These are phyloP conservation scores for Cichlasoma orientale DNA, from an alignment of 2,797 vertebrate species.

Conservation along the genomic window DNA sequence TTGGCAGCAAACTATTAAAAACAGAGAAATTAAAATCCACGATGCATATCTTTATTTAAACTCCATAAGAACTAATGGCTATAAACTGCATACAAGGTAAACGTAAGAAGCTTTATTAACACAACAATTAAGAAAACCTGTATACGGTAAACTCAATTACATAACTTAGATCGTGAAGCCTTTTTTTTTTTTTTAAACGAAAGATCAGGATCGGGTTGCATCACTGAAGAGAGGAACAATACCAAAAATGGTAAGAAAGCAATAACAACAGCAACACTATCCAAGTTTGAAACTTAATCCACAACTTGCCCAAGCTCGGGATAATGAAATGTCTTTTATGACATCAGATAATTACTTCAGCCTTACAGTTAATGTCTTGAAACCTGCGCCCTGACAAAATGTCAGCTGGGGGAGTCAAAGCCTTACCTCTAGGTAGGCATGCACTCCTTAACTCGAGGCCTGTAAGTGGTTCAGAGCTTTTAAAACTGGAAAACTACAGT, in stretches of 20 bases:
- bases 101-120: background rate
- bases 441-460: background rate
- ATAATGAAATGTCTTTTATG: constrained; percentile 31
- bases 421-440: background rate
- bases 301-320: background rate
- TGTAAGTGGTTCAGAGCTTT: background rate
- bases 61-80: background rate
- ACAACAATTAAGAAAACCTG: background rate
- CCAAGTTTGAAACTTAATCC: constrained; percentile 32
- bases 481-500: background rate
- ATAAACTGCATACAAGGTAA: background rate
- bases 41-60: background rate
- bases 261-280: constrained; percentile 39
- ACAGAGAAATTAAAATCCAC: background rate
- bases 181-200: constrained; percentile 4
- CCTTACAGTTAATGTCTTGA: background rate
- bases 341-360: constrained; percentile 27
- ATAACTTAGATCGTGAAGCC: background rate
- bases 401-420: background rate
- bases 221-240: constrained; percentile 25
- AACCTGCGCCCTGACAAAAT: background rate
- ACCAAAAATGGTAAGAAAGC: constrained; percentile 62
- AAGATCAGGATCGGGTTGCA: constrained; percentile 30
- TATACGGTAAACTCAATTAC: background rate
- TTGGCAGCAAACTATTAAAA: background rate